Evolutionary conservation across 2,113 vertebrate species (phyloP), one percentile per base, ranked within the genome.

Genomic region (Amblyornis subalaris): DNA sequence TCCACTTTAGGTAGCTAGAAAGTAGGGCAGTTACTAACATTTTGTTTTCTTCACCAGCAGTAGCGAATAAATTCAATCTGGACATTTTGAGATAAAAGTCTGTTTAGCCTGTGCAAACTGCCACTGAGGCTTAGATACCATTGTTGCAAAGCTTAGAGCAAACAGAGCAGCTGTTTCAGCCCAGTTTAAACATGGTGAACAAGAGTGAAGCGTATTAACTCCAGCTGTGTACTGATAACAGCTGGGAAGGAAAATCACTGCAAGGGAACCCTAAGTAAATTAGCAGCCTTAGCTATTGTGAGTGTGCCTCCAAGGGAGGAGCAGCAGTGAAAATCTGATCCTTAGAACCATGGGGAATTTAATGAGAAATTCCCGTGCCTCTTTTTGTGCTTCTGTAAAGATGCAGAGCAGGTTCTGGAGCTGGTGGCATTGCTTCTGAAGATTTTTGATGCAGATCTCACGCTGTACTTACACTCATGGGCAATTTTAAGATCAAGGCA

Each of bases 201-300:
- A 88, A 80, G 89, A 91, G 55, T 51, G 74, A 83, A 90, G 40
- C 60, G 77, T 91, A 95, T 96, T 89, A 91, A 77, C 82, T 94
- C 88, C 95, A 97, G 93, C 94, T 96, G 93, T 80, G 58, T 66
- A 29, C 78, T 61, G 93, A 88, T 94, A 94, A 83, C 74, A 94
- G 85, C 81, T 88, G 88, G 85, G 82, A 76, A 88, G 75, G 88
- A 89, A 93, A 95, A 91, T 88, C 71, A 67, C 81, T 86, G 72
- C 72, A 64, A 67, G 64, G 33, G 64, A 93, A 66, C 82, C 72
- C 84, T 83, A 57, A 87, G 83, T 78, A 88, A 94, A 89, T 84
- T 69, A 88, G 66, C 78, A 55, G 48, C 20, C 58, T 66, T 76
- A 36, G 47, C 38, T 85, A 12, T 55, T 0, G 0, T 17, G 44